Evolutionary conservation across 2,888 invertebrate species (phyloP).

Genomic region (Rhabditoides inermis): DNA sequence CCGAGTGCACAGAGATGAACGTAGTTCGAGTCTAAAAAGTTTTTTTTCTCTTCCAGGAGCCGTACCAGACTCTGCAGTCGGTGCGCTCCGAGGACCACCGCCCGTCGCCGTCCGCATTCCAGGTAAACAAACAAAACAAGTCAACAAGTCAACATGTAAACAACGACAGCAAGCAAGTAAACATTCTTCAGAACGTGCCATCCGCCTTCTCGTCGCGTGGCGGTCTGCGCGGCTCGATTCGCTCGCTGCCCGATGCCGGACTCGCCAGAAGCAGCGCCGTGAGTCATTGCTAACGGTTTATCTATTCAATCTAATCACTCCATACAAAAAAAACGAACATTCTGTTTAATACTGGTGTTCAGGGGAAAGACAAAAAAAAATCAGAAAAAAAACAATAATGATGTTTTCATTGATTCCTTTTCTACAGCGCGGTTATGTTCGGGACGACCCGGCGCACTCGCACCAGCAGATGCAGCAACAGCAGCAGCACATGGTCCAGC

Average conservation of each 20-base stretch:
- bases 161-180: background rate
- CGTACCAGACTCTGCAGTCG: conserved; percentile 26
- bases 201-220: conserved; percentile 13
- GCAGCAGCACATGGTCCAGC: background rate
- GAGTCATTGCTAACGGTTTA: too few species aligned
- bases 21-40: background rate
- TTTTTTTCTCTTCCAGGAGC: conserved; percentile 28
- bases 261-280: too few species aligned
- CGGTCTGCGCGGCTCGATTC: conserved; percentile 17
- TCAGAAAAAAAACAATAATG: background rate
- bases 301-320: too few species aligned
- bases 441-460: too few species aligned
- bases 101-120: conserved; percentile 34
- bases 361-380: too few species aligned
- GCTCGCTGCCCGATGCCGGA: conserved; percentile 29
- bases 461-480: conserved; percentile 2
- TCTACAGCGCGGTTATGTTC: too few species aligned
- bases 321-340: too few species aligned
- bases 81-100: conserved; percentile 22
- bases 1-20: background rate
- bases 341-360: too few species aligned
- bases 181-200: too few species aligned
- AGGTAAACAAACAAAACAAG: too few species aligned
- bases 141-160: too few species aligned
- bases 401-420: too few species aligned